These are phyloP conservation scores for Mola mola DNA, from an alignment of 2,113 vertebrate genomes.

Conservation along the genomic window DNA sequence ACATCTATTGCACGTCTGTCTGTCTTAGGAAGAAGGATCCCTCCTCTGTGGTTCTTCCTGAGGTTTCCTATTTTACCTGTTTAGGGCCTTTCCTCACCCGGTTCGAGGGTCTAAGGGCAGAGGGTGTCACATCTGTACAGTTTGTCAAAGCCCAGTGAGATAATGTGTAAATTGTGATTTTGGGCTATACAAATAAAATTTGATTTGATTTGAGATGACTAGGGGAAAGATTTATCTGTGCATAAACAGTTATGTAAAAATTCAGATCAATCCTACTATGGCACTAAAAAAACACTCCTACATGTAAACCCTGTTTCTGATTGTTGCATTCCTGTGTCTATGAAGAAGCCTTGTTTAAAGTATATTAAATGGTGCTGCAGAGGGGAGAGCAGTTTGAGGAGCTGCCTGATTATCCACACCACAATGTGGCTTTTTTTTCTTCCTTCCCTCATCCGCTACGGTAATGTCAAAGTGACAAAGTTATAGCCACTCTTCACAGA, in stretches of 20 bases:
- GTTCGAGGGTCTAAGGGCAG: too few species aligned
- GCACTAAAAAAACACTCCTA: too few species aligned
- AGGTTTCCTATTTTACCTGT: too few species aligned
- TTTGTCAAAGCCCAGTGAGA: too few species aligned
- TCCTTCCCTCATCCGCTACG: neutral
- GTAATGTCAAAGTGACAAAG: neutral
- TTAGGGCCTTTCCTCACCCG: too few species aligned
- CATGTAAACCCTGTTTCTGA: neutral
- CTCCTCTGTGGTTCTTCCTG: too few species aligned
- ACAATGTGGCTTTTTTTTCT: conserved; percentile 5
- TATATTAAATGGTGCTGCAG: conserved; percentile 5
- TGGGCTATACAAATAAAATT: too few species aligned
- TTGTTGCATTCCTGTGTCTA: conserved; percentile 24
- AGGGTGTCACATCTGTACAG: too few species aligned
- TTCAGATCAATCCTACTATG: neutral
- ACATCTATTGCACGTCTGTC: too few species aligned
- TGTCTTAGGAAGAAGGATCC: too few species aligned
- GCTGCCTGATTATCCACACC: conserved; percentile 1
- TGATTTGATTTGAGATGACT: neutral
- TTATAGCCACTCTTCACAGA: conserved; percentile 21
- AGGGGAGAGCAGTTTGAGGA: neutral
- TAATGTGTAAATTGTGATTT: too few species aligned
- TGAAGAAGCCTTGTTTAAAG: neutral
- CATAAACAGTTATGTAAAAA: neutral
- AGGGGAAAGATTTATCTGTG: neutral